A percentile compares a stretch with the other conserved stretches of the same genome.
phyloP scores from a whole-genome alignment of 2,797 vertebrate species.

The Micrastur ruficollis region DNA sequence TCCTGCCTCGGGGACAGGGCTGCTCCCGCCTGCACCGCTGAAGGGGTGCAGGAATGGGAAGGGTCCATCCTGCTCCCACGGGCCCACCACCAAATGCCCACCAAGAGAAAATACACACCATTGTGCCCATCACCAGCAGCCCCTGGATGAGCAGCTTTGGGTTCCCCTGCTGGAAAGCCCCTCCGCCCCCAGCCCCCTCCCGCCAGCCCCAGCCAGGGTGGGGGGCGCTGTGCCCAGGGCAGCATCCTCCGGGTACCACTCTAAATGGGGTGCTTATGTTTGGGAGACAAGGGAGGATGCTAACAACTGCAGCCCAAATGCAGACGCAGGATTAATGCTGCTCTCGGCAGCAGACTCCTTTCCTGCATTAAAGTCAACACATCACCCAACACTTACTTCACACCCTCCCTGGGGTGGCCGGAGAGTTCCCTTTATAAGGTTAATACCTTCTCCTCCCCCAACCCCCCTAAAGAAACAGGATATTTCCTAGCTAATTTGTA shows the following conservation, averaged over 20 bases:
- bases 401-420: slow-evolving; percentile 54
- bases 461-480: slow-evolving; percentile 15
- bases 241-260: background rate
- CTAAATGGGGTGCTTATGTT: accelerated
- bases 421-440: slow-evolving; percentile 50
- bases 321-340: slow-evolving; percentile 33
- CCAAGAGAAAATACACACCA: accelerated
- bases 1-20: background rate
- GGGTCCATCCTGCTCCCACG: accelerated
- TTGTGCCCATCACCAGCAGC: background rate
- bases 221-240: background rate
- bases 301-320: background rate
- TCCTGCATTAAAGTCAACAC: slow-evolving; percentile 72
- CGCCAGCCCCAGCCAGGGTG: background rate
- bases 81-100: background rate
- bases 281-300: background rate
- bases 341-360: slow-evolving; percentile 48
- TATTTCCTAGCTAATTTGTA: slow-evolving; percentile 64
- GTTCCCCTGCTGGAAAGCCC: background rate
- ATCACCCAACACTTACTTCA: slow-evolving; percentile 67
- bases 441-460: slow-evolving; percentile 12
- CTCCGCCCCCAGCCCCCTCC: background rate
- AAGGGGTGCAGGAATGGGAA: background rate
- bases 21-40: accelerated
- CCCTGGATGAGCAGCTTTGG: background rate